phyloP scores from a whole-genome alignment of 2,113 vertebrate species.

The Cheilinus undulatus region DNA sequence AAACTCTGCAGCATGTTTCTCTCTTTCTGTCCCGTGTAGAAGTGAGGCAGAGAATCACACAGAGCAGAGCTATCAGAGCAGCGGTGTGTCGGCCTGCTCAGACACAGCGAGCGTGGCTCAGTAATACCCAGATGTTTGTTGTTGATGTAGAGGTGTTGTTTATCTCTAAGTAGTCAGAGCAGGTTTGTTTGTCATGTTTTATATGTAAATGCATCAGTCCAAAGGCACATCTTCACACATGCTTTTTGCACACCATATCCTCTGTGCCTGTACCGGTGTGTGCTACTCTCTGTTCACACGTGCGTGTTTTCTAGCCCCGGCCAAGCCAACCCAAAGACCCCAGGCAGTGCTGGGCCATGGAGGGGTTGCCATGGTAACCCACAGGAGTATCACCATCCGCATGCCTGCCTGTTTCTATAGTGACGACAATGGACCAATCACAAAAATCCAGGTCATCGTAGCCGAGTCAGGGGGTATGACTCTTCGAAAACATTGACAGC shows the following conservation, averaged over 20 bases:
- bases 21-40: no score
- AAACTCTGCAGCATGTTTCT: constrained; percentile 6
- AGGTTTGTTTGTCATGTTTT: constrained; percentile 11
- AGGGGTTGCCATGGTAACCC: constrained; percentile 89
- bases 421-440: constrained; percentile 94
- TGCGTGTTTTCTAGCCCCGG: constrained; percentile 83
- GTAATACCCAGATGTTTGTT: constrained; percentile 8
- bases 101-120: constrained; percentile 23
- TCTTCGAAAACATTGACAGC: constrained; percentile 54
- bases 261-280: constrained; percentile 14
- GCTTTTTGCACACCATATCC: neutral
- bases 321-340: constrained; percentile 89
- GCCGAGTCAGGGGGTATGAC: constrained; percentile 91
- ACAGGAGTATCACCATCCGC: constrained; percentile 91
- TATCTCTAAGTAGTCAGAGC: constrained; percentile 1
- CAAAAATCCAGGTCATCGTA: constrained; percentile 94
- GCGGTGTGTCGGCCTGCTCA: neutral
- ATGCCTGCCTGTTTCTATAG: constrained; percentile 96
- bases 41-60: constrained; percentile 16
- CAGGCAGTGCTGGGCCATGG: constrained; percentile 84
- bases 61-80: neutral
- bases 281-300: constrained; percentile 12
- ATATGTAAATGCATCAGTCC: constrained; percentile 2
- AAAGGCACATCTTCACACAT: constrained; percentile 10
- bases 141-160: neutral